A percentile compares a stretch with the other conserved stretches of the same genome.
Evolutionary conservation across 2,113 vertebrate genomes (phyloP).

Genomic region (Tamias sibiricus): DNA sequence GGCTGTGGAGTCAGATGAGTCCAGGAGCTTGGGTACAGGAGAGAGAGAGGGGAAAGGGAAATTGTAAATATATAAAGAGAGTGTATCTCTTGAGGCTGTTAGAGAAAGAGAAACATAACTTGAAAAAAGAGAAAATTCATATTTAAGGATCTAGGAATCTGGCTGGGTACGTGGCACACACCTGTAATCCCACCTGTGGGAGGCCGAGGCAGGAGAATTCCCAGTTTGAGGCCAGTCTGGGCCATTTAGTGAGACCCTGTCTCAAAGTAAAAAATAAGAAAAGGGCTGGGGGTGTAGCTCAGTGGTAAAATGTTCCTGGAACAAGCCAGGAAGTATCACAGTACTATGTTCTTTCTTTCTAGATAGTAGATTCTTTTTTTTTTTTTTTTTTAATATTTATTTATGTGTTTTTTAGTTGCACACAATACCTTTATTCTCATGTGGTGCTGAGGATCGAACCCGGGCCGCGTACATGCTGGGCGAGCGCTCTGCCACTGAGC

Average conservation of each 20-base stretch:
- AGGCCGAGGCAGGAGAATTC: not conserved
- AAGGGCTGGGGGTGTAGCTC: not conserved
- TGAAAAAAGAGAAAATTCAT: slow-evolving; percentile 13
- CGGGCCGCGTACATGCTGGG: too few relatives aligned
- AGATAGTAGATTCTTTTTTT: too few relatives aligned
- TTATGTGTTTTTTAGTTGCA: too few relatives aligned
- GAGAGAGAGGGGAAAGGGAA: too few relatives aligned
- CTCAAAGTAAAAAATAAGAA: not conserved
- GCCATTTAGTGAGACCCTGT: not conserved
- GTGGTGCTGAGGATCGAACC: too few relatives aligned
- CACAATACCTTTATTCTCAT: too few relatives aligned
- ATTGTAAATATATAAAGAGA: too few relatives aligned
- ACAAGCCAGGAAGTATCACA: not conserved
- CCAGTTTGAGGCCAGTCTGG: not conserved
- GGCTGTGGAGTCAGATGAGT: too few relatives aligned
- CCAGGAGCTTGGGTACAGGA: not conserved
- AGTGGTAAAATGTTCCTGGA: not conserved
- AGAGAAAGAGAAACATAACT: not conserved
- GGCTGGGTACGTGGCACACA: too few relatives aligned
- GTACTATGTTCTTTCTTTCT: not conserved
- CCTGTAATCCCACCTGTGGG: not conserved
- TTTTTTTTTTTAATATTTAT: too few relatives aligned
- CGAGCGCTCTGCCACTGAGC: too few relatives aligned
- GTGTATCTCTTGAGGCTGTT: not conserved
- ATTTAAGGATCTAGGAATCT: not conserved